These are phyloP conservation scores for Patella pellucida DNA, from an alignment of 2,888 invertebrate species.

Conservation along the genomic window DNA sequence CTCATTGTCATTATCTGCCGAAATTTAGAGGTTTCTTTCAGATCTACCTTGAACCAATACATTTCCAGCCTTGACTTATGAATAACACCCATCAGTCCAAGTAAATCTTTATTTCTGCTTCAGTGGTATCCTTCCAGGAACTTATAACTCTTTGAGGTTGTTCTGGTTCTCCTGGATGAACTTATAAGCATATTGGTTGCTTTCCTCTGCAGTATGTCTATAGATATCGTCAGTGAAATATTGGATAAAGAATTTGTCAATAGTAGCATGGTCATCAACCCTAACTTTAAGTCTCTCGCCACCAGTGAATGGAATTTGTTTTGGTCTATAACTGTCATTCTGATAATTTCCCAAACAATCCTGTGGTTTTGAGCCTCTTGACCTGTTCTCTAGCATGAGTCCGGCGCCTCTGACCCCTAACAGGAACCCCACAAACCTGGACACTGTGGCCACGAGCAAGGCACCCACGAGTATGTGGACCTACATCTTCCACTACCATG, in stretches of 20 bases:
- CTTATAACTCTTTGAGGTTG: not conserved
- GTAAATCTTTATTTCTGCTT: conserved; percentile 10
- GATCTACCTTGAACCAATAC: conserved; percentile 14
- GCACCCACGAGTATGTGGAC: not conserved
- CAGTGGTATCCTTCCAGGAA: not conserved
- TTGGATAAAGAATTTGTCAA: conserved; percentile 6
- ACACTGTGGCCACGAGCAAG: not conserved
- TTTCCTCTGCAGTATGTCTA: conserved; percentile 10
- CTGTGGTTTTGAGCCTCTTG: not conserved
- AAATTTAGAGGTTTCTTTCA: conserved; percentile 6
- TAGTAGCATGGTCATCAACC: not conserved
- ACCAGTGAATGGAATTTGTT: not conserved
- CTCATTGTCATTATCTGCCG: conserved; percentile 15
- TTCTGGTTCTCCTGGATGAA: not conserved
- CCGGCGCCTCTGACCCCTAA: not conserved
- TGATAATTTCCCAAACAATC: not conserved
- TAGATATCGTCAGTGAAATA: too few relatives aligned
- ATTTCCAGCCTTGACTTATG: conserved; percentile 13
- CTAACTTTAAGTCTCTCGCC: not conserved
- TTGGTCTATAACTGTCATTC: not conserved
- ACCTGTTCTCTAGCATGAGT: not conserved
- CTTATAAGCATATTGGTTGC: conserved; percentile 12
- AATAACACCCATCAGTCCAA: conserved; percentile 18
- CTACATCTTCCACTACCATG: not conserved
- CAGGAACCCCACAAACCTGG: not conserved